Conservation (phyloP, 1,140 invertebrate genomes). For the Polypedilum vanderplanki region DNA sequence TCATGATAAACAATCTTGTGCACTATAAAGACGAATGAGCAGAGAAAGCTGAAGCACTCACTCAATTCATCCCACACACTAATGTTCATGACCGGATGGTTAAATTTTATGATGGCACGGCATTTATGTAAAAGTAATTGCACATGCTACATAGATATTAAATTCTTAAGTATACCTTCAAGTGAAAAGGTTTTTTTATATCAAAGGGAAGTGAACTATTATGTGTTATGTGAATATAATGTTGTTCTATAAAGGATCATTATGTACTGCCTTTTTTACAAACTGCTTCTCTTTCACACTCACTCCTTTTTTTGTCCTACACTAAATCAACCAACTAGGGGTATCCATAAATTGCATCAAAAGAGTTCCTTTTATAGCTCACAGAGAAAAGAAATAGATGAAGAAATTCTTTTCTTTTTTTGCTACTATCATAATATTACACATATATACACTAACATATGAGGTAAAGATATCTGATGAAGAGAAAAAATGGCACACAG, state of each 20-base stretch:
- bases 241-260: conserved; percentile 7
- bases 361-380: conserved; percentile 9
- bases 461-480: neutral
- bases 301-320: neutral
- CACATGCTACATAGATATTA: conserved; percentile 12
- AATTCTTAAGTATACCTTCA: conserved; percentile 6
- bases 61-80: no score
- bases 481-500: conserved; percentile 21
- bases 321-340: conserved; percentile 24
- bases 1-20: no score
- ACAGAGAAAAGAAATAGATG: neutral
- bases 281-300: neutral
- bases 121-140: conserved; percentile 9
- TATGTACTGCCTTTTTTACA: conserved; percentile 1
- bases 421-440: neutral
- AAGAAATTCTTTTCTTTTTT: neutral
- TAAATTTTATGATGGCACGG: neutral
- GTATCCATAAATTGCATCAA: conserved; percentile 28
- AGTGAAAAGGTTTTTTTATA: conserved; percentile 1
- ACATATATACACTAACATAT: neutral
- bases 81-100: neutral
- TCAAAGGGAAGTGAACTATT: neutral
- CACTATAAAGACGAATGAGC: no score
- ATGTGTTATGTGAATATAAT: conserved; percentile 7
- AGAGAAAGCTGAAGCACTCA: no score